phyloP scores from a whole-genome alignment of 2,888 invertebrate species.

The Dichetophora obliterata region DNA sequence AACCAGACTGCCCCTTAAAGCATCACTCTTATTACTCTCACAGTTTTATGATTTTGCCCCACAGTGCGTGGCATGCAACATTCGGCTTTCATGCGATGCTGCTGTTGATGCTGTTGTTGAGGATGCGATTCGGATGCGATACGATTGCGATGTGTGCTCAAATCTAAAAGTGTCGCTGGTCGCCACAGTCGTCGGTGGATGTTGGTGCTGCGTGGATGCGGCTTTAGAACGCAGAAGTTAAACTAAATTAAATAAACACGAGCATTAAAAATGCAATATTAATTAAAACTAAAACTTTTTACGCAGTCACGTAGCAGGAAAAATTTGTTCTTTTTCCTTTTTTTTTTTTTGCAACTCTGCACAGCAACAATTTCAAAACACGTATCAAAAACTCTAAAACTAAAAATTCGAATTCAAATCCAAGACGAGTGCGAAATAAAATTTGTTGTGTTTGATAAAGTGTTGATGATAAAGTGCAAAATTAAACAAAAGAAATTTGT shows the following conservation, averaged over 20 bases:
- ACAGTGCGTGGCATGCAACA: slow-evolving; percentile 29
- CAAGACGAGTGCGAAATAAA: neutral
- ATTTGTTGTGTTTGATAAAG: neutral
- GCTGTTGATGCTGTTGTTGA: slow-evolving; percentile 16
- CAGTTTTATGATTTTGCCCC: neutral
- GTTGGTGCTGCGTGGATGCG: slow-evolving; percentile 43
- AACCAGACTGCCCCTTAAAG: too few relatives aligned
- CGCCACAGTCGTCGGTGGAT: slow-evolving; percentile 47
- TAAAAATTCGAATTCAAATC: neutral
- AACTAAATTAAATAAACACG: neutral
- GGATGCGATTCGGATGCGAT: slow-evolving; percentile 25
- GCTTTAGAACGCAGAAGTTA: neutral
- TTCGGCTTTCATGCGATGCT: slow-evolving; percentile 17
- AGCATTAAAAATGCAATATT: neutral
- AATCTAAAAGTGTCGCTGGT: slow-evolving; percentile 42
- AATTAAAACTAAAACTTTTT: neutral
- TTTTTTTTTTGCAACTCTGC: too few relatives aligned
- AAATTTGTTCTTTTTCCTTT: neutral
- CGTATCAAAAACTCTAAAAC: neutral
- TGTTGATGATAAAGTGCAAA: neutral
- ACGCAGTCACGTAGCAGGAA: neutral
- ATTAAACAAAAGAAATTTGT: neutral
- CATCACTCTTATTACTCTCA: too few relatives aligned
- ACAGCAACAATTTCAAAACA: too few relatives aligned
- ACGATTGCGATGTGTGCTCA: slow-evolving; percentile 19